phyloP scores from a whole-genome alignment of 2,888 invertebrate genomes.

The Hydrotaea cyrtoneurina region DNA sequence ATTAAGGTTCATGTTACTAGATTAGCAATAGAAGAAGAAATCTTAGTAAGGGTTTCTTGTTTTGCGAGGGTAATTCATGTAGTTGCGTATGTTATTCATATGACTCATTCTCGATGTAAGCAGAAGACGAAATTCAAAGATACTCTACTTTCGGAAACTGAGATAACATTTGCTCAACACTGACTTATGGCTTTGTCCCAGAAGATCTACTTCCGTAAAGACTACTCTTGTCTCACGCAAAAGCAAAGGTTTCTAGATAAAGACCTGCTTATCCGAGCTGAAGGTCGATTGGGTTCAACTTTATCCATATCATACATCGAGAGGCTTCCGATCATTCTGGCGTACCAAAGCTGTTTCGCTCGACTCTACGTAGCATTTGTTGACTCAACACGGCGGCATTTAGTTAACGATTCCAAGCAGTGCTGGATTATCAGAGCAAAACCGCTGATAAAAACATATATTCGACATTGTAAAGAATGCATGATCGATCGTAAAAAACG shows the following conservation, averaged over 20 bases:
- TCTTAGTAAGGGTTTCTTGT: too few species aligned
- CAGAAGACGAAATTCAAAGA: background rate
- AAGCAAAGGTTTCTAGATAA: conserved; percentile 18
- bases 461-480: too few species aligned
- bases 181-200: conserved; percentile 6
- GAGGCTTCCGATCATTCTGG: background rate
- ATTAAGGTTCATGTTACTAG: too few species aligned
- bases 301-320: too few species aligned
- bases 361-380: background rate
- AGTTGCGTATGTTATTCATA: too few species aligned
- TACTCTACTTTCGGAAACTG: background rate
- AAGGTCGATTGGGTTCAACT: too few species aligned
- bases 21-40: too few species aligned
- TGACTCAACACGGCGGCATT: background rate
- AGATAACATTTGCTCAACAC: background rate
- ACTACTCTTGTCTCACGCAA: background rate
- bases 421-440: background rate
- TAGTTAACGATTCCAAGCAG: background rate
- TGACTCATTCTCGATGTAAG: too few species aligned
- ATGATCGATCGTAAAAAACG: too few species aligned
- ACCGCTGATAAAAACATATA: too few species aligned
- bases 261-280: background rate
- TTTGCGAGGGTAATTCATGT: too few species aligned
- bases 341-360: background rate
- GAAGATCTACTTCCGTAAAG: background rate